These are phyloP conservation scores for Drosophila formosana DNA, from an alignment of 2,888 invertebrate genomes.

Conservation along the genomic window DNA sequence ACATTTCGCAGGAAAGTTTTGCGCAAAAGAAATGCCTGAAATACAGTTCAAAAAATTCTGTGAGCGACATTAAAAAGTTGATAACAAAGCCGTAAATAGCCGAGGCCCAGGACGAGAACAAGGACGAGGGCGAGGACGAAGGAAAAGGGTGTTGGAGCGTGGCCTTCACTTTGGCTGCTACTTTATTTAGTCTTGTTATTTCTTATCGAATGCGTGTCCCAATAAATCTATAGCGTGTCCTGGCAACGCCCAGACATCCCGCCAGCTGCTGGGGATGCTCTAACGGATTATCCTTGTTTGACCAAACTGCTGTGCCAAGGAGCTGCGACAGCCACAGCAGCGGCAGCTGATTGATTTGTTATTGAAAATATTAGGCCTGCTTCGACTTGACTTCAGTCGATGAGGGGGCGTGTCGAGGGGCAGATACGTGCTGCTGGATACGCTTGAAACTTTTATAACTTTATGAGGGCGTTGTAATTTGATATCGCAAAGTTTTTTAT, in stretches of 20 bases:
- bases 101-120: background rate
- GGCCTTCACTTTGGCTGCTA: conserved; percentile 14
- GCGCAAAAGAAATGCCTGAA: conserved; percentile 36
- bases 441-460: conserved; percentile 80
- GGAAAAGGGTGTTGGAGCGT: conserved; percentile 45
- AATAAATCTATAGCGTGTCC: conserved; percentile 68
- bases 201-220: conserved; percentile 75
- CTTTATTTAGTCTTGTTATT: conserved; percentile 32
- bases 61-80: conserved; percentile 58
- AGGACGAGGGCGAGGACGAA: no score
- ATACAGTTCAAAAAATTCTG: conserved; percentile 33
- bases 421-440: conserved; percentile 67
- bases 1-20: conserved; percentile 37
- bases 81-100: conserved; percentile 44
- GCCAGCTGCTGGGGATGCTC: conserved; percentile 44
- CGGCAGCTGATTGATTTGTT: conserved; percentile 78
- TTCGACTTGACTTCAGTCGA: conserved; percentile 6
- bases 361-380: conserved; percentile 79
- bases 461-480: conserved; percentile 80
- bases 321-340: conserved; percentile 5
- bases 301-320: conserved; percentile 46
- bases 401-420: conserved; percentile 4
- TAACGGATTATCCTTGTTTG: conserved; percentile 78
- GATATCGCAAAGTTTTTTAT: conserved; percentile 79
- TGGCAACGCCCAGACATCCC: conserved; percentile 27